Percentiles rank a stretch among this genome's conserved stretches.
These are phyloP conservation scores for Phainopepla nitens DNA, from an alignment of 2,113 vertebrate species.

Conservation along the genomic window DNA sequence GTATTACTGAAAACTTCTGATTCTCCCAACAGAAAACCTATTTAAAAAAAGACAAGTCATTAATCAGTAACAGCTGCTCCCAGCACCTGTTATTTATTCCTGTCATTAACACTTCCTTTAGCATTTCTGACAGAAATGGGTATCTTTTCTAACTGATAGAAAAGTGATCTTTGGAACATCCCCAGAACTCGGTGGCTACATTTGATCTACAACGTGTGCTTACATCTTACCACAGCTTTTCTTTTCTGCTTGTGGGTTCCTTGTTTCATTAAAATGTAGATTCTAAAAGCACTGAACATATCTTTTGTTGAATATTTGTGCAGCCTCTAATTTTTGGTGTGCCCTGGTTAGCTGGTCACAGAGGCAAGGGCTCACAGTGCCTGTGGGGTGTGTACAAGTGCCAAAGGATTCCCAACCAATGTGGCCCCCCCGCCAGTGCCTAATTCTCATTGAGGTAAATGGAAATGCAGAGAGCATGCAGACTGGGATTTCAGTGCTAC, in stretches of 20 bases:
- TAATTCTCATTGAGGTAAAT: background rate
- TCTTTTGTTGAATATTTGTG: background rate
- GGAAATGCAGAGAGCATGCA: background rate
- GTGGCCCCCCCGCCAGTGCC: rapidly evolving
- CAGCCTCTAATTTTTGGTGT: background rate
- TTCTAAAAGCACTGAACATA: background rate
- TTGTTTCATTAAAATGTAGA: background rate
- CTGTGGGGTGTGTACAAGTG: background rate
- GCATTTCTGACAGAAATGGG: constrained; percentile 52
- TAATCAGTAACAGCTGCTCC: constrained; percentile 70
- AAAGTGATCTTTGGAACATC: constrained; percentile 1
- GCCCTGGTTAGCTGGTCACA: background rate
- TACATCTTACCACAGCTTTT: background rate
- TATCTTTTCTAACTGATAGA: constrained; percentile 20
- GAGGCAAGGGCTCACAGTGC: background rate
- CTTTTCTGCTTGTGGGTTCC: background rate
- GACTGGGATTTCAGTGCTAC: background rate
- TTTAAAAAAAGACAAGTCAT: constrained; percentile 53
- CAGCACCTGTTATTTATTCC: constrained; percentile 70
- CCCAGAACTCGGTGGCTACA: background rate
- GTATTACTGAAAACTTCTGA: constrained; percentile 31
- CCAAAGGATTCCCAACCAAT: background rate
- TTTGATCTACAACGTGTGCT: background rate
- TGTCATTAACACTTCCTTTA: constrained; percentile 34
- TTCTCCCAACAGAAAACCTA: constrained; percentile 53